Percentiles rank a stretch among this genome's conserved stretches.
These are phyloP conservation scores for Drosophila arawakana DNA, from an alignment of 1,140 invertebrate species.

Conservation along the genomic window DNA sequence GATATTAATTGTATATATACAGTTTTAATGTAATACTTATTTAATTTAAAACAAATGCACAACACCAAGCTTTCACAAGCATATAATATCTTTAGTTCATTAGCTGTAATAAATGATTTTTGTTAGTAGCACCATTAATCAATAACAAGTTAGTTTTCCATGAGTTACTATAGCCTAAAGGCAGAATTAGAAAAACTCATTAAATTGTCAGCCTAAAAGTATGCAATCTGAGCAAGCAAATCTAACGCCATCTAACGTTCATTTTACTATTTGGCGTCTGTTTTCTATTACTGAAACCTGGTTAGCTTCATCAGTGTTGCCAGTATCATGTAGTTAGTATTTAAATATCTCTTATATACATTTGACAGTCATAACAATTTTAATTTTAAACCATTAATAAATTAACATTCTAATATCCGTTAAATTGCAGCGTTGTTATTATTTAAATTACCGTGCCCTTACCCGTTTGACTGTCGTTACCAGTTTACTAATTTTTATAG, in stretches of 20 bases:
- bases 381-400: no score
- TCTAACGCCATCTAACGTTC: slow-evolving; percentile 34
- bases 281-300: background rate
- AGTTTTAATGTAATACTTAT: no score
- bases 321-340: no score
- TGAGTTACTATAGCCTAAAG: slow-evolving; percentile 1
- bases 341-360: no score
- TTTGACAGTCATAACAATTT: no score
- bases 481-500: background rate
- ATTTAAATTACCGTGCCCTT: background rate
- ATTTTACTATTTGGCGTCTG: background rate
- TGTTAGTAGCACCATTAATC: background rate
- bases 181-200: slow-evolving; percentile 2
- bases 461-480: background rate
- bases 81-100: background rate
- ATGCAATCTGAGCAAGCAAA: background rate
- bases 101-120: background rate
- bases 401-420: no score
- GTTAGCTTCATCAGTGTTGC: no score
- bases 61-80: no score
- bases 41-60: no score
- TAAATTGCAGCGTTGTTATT: background rate
- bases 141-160: background rate
- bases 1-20: no score
- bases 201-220: slow-evolving; percentile 26